phyloP scores from a whole-genome alignment of 2,888 invertebrate species.

The Trachelus tabidus region DNA sequence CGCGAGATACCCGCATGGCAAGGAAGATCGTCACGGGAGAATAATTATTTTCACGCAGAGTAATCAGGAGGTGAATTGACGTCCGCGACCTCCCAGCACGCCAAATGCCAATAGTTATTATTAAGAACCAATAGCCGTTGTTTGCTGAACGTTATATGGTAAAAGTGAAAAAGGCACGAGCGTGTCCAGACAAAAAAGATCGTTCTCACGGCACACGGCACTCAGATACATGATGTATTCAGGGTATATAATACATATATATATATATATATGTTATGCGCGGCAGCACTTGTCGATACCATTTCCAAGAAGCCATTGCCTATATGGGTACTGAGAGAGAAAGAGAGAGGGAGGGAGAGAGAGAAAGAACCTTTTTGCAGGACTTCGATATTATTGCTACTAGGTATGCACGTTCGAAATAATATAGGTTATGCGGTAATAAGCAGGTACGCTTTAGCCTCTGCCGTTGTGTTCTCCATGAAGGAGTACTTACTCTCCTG shows the following conservation, averaged over 20 bases:
- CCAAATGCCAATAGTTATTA: neutral
- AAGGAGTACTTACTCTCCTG: neutral
- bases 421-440: slow-evolving; percentile 27
- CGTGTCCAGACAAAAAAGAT: neutral
- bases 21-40: neutral
- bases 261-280: neutral
- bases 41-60: slow-evolving; percentile 49
- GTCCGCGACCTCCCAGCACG: slow-evolving; percentile 2
- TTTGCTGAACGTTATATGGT: slow-evolving; percentile 1
- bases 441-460: slow-evolving; percentile 19
- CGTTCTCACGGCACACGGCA: slow-evolving; percentile 8
- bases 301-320: slow-evolving; percentile 2
- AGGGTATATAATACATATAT: neutral
- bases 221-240: neutral
- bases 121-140: neutral
- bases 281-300: neutral
- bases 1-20: neutral
- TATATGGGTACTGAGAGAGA: neutral
- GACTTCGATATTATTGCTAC: slow-evolving; percentile 17
- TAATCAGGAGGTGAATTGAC: neutral
- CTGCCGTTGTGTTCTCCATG: neutral
- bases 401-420: slow-evolving; percentile 26
- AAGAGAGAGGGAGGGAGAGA: neutral
- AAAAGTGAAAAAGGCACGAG: neutral
- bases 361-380: neutral